A percentile compares a stretch with the other conserved stretches of the same genome.
Evolutionary conservation across 2,113 vertebrate genomes (phyloP).

Genomic region (Carettochelys insculpta): DNA sequence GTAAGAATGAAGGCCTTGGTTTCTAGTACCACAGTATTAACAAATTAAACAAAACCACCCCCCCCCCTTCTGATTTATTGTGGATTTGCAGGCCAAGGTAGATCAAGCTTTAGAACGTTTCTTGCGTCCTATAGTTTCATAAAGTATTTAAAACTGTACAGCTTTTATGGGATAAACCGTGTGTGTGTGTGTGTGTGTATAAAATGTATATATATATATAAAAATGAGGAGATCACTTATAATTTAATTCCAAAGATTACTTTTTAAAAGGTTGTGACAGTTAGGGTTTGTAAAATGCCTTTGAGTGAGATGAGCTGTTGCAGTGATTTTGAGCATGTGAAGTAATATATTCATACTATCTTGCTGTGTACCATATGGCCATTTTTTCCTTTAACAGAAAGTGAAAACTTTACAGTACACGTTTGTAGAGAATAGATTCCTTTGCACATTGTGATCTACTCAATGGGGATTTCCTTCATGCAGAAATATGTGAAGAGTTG

Average conservation of each 20-base stretch:
- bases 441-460: neutral
- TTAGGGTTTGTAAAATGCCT: too few relatives aligned
- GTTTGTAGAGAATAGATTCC: neutral
- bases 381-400: neutral
- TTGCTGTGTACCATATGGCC: rapidly evolving
- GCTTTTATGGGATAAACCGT: too few relatives aligned
- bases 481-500: neutral
- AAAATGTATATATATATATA: too few relatives aligned
- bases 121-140: neutral
- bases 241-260: neutral
- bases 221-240: neutral
- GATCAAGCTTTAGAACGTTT: neutral
- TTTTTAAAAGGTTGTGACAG: neutral
- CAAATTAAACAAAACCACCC: neutral
- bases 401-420: neutral
- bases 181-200: too few relatives aligned
- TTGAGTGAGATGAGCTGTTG: neutral
- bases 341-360: rapidly evolving
- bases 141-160: neutral
- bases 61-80: too few relatives aligned
- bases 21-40: neutral
- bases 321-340: neutral
- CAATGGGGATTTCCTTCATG: rapidly evolving
- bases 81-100: neutral
- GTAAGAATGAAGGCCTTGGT: neutral